Evolutionary conservation across 2,113 vertebrate genomes (phyloP).

Genomic region (Meriones unguiculatus): DNA sequence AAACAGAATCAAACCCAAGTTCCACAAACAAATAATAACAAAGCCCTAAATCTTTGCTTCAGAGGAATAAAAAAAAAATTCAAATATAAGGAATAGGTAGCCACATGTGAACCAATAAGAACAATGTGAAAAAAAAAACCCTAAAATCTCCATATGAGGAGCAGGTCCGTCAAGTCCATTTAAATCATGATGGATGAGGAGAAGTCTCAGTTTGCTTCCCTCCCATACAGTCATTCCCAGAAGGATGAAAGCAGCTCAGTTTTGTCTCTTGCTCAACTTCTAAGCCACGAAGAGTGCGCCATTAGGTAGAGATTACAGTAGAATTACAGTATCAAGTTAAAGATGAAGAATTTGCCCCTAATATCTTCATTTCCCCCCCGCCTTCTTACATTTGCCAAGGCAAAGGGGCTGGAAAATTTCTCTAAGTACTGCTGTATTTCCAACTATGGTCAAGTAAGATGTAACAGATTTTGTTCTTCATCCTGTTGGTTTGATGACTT

Average conservation of each 20-base stretch:
- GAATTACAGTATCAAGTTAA: not conserved
- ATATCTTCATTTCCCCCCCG: not conserved
- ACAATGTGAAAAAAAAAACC: not conserved
- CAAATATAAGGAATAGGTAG: not conserved
- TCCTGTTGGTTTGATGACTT: conserved; percentile 26
- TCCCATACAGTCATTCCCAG: not conserved
- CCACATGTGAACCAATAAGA: not conserved
- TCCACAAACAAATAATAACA: not conserved
- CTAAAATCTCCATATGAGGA: not conserved
- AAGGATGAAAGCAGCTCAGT: not conserved
- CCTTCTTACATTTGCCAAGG: not conserved
- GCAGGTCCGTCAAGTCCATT: not conserved
- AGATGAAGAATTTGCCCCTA: not conserved
- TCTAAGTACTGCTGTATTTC: conserved; percentile 39
- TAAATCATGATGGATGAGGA: not conserved
- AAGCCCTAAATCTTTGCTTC: not conserved
- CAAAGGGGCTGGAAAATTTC: not conserved
- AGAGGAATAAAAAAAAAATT: not conserved
- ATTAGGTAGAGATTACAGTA: not conserved
- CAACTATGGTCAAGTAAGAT: not conserved
- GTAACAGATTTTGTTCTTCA: not conserved
- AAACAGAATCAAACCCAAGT: not conserved
- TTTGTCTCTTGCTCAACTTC: not conserved
- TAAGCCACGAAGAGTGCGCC: not conserved
- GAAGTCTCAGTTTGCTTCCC: not conserved